phyloP scores from a whole-genome alignment of 2,888 invertebrate genomes.

The Marasmarcha lunaedactyla region DNA sequence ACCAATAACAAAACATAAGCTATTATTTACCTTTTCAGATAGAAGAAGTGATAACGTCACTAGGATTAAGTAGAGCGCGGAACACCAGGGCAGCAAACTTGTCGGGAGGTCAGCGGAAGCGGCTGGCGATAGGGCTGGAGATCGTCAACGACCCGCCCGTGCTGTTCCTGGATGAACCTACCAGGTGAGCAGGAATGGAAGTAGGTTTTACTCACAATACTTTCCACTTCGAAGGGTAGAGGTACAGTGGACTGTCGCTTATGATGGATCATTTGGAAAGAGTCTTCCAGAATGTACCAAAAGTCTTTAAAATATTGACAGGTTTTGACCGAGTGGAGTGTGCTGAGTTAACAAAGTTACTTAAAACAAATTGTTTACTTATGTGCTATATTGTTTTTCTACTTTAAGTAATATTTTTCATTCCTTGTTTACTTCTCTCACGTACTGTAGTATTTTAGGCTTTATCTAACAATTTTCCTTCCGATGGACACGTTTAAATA shows the following conservation, averaged over 20 bases:
- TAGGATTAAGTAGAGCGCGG: conserved; percentile 76
- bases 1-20: too few relatives aligned
- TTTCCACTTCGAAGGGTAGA: not conserved
- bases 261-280: not conserved
- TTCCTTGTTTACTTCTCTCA: too few relatives aligned
- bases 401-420: too few relatives aligned
- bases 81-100: conserved; percentile 78
- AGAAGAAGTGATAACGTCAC: conserved; percentile 80
- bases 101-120: conserved; percentile 92
- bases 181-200: conserved; percentile 77
- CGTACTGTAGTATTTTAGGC: too few relatives aligned
- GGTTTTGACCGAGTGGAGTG: too few relatives aligned
- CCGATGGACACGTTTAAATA: too few relatives aligned
- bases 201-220: not conserved
- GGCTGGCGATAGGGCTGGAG: conserved; percentile 91
- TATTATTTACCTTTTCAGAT: conserved; percentile 75
- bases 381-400: too few relatives aligned
- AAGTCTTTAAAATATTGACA: too few relatives aligned
- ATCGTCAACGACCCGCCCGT: conserved; percentile 92
- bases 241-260: not conserved
- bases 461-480: too few relatives aligned
- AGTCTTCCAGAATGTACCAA: too few relatives aligned
- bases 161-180: conserved; percentile 95
- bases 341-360: too few relatives aligned
- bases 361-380: too few relatives aligned